A percentile compares a stretch with the other conserved stretches of the same genome.
phyloP scores from a whole-genome alignment of 2,888 invertebrate species.

The Endomychus coccineus region DNA sequence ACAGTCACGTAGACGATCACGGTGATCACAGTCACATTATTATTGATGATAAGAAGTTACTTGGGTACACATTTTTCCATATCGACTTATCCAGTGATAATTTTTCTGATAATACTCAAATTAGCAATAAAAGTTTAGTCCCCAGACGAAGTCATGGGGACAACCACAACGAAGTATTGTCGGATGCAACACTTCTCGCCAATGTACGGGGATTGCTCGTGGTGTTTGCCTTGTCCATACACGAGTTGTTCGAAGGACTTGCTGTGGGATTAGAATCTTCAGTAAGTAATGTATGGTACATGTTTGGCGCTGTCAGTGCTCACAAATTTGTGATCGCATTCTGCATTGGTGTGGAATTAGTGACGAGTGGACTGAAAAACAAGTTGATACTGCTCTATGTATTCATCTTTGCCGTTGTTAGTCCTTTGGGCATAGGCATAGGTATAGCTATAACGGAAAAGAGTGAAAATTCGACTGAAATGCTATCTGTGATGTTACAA shows the following conservation, averaged over 20 bases:
- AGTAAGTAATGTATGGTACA: constrained; percentile 60
- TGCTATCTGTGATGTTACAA: constrained; percentile 62
- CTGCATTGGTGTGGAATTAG: constrained; percentile 78
- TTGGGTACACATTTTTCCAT: no score
- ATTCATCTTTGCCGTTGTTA: constrained; percentile 69
- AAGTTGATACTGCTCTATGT: constrained; percentile 59
- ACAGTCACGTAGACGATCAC: constrained; percentile 3
- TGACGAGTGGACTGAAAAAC: constrained; percentile 60
- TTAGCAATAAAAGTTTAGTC: no score
- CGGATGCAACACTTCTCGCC: no score
- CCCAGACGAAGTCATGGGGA: no score
- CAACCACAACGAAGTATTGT: no score
- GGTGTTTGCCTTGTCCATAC: constrained; percentile 75
- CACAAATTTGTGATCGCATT: constrained; percentile 84
- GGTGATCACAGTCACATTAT: constrained; percentile 9
- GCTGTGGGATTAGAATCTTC: constrained; percentile 71
- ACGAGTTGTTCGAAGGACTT: constrained; percentile 80
- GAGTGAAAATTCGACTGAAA: constrained; percentile 50
- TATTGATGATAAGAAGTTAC: constrained; percentile 7
- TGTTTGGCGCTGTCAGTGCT: constrained; percentile 76
- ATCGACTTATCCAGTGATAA: no score
- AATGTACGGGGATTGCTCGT: constrained; percentile 65
- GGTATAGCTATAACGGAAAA: constrained; percentile 60
- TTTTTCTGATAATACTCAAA: no score
- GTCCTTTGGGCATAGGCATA: constrained; percentile 72